phyloP scores from a whole-genome alignment of 2,888 invertebrate species.

The Apamea monoglypha region DNA sequence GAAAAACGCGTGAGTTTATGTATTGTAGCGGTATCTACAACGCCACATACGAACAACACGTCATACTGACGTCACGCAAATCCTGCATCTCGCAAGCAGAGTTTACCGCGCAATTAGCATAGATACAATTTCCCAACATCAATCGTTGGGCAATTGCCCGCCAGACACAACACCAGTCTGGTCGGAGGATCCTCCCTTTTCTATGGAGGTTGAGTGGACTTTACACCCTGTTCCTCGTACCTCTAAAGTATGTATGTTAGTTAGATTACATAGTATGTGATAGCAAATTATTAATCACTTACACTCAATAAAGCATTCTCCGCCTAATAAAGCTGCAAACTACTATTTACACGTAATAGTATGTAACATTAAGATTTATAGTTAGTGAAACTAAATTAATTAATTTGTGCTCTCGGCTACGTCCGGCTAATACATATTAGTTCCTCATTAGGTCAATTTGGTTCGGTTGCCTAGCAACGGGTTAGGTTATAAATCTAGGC shows the following conservation, averaged over 20 bases:
- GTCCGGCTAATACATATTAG: conserved; percentile 73
- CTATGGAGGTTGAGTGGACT: too few species aligned
- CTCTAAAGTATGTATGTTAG: background rate
- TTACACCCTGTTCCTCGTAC: too few species aligned
- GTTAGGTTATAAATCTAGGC: conserved; percentile 48
- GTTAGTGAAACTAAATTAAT: conserved; percentile 72
- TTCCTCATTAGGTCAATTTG: conserved; percentile 73
- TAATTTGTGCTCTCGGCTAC: conserved; percentile 74
- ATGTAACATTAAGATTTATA: conserved; percentile 70
- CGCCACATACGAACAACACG: too few species aligned
- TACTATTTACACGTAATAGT: conserved; percentile 53
- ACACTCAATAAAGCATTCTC: conserved; percentile 58
- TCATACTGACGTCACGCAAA: too few species aligned
- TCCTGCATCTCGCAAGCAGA: too few species aligned
- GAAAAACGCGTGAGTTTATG: background rate
- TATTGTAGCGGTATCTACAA: too few species aligned
- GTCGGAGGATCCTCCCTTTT: too few species aligned
- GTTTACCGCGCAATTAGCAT: too few species aligned
- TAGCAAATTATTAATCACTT: conserved; percentile 27
- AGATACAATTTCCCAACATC: too few species aligned
- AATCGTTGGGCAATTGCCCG: too few species aligned
- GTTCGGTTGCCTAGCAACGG: conserved; percentile 54
- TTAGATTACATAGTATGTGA: background rate
- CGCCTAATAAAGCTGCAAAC: conserved; percentile 59
- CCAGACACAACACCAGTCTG: too few species aligned